phyloP scores from a whole-genome alignment of 2,888 invertebrate genomes.

The Trisateles emortualis region DNA sequence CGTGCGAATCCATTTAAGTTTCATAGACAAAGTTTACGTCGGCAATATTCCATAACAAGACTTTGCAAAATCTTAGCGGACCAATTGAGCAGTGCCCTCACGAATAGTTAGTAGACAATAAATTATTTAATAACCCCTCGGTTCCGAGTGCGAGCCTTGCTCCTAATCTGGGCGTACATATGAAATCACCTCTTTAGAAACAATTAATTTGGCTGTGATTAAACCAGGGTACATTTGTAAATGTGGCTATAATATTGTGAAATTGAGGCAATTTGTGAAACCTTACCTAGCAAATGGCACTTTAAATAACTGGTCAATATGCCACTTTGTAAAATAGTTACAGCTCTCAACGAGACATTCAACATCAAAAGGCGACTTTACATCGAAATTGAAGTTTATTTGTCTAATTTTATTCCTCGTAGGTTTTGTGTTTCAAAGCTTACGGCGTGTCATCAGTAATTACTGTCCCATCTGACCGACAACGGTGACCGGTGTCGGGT shows the following conservation, averaged over 20 bases:
- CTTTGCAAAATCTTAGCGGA: constrained; percentile 74
- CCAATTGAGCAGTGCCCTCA: constrained; percentile 73
- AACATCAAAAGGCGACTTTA: constrained; percentile 29
- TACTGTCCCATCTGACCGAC: constrained; percentile 71
- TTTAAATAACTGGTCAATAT: neutral
- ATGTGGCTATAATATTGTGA: constrained; percentile 26
- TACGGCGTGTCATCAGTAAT: constrained; percentile 73
- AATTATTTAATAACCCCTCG: constrained; percentile 84
- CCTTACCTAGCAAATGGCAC: neutral
- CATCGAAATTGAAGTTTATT: constrained; percentile 47
- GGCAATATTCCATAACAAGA: constrained; percentile 73
- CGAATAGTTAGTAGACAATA: constrained; percentile 82
- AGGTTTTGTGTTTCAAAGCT: constrained; percentile 79
- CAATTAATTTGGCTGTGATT: constrained; percentile 75
- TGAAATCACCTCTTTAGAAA: constrained; percentile 80
- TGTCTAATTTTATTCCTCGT: constrained; percentile 62
- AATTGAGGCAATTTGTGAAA: constrained; percentile 22
- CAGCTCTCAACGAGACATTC: constrained; percentile 28
- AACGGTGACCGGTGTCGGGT: constrained; percentile 71
- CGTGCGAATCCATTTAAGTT: constrained; percentile 72
- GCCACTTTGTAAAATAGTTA: neutral
- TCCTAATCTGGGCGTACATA: constrained; percentile 81
- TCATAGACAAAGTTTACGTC: constrained; percentile 69
- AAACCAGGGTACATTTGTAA: constrained; percentile 31
- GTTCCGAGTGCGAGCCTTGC: constrained; percentile 70